Conservation (phyloP, 2,113 vertebrate species). For the Hemibagrus wyckioides region DNA sequence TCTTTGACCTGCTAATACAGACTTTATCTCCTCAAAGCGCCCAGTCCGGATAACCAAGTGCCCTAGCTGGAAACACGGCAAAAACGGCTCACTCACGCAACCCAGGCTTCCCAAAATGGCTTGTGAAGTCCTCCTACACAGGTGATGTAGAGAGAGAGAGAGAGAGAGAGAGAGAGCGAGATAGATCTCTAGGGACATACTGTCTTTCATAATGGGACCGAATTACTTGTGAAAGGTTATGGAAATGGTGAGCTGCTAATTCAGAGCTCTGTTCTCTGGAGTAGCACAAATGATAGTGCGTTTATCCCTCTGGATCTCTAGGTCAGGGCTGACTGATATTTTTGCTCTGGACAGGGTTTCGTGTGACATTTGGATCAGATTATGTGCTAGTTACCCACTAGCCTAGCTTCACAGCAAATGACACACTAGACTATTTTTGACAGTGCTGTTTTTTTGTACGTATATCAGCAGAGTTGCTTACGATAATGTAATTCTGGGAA, state of each 20-base stretch:
- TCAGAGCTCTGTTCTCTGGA: not conserved
- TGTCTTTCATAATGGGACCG: conserved; percentile 1
- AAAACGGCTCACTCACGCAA: conserved; percentile 33
- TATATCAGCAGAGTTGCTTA: conserved; percentile 7
- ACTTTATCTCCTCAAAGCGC: conserved; percentile 74
- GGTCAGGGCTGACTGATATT: conserved; percentile 20
- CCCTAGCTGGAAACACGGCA: not conserved
- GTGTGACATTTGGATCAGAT: conserved; percentile 7
- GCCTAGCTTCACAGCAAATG: not conserved
- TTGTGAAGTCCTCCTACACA: conserved; percentile 86
- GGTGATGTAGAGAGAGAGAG: conserved; percentile 68
- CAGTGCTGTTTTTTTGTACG: not conserved
- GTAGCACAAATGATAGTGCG: not conserved
- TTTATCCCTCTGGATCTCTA: not conserved
- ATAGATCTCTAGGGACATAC: not conserved
- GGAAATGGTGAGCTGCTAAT: conserved; percentile 19
- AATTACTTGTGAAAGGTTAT: conserved; percentile 18
- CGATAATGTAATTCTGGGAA: not conserved
- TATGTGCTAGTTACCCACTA: not conserved
- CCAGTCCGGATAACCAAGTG: conserved; percentile 73
- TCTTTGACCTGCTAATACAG: conserved; percentile 67
- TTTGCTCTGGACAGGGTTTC: conserved; percentile 9
- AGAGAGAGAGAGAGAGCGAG: not conserved
- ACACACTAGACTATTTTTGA: not conserved
- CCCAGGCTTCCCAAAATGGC: conserved; percentile 71